Base-by-base conservation (phyloP, 1,140 invertebrate species). In the Globodera ellingtonae region DNA sequence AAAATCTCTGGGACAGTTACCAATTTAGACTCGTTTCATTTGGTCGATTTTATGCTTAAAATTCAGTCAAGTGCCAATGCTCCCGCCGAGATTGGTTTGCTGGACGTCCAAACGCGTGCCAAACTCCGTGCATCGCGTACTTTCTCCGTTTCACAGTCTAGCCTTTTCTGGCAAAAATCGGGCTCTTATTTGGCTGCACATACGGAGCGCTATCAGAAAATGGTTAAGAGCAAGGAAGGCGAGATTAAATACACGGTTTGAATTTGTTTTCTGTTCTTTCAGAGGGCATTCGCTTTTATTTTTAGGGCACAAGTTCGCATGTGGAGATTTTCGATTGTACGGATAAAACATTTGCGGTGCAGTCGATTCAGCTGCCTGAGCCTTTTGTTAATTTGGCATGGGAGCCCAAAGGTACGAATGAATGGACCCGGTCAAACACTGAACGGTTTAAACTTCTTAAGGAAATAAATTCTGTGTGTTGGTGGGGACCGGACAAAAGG, bases 91-190 rank as follows among this genome's bases (percentile, higher is more conserved):
- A 89, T 88, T 70, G 87, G 87, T 47, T 46, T 90, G 7, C 76
- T 88, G 4, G 81, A 85, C 79, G 86, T 89, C 90, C 92, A 91
- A 70, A 93, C 92, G 73, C 93, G 95, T 66, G 93, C 92, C 81
- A 96, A 98, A 91, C 93, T 94, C n/a, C 93, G 97, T 86, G 94
- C 95, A 72, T 97, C 98, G 87, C 98, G 98, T 90, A 91, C 99
- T 48, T 99, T 99, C 91, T 98, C 95, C 85, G 97, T 99, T 0
- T 95, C 96, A 10, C 96, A 98, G 85, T 98, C 96, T 90, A 97
- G 97, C 87, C 95, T 99, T 88, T 95, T 96, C 89, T 99, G 98
- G 98, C 97, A 99, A 90, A 98, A 98, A 90, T 95, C 93, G 78
- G 98, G 97, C 8, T 95, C 98, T 89, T 98, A 96, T 90, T 91